These are phyloP conservation scores for Agelas oroides DNA, from an alignment of 37 sponge, comb jelly and placozoan species.

Conservation along the genomic window DNA sequence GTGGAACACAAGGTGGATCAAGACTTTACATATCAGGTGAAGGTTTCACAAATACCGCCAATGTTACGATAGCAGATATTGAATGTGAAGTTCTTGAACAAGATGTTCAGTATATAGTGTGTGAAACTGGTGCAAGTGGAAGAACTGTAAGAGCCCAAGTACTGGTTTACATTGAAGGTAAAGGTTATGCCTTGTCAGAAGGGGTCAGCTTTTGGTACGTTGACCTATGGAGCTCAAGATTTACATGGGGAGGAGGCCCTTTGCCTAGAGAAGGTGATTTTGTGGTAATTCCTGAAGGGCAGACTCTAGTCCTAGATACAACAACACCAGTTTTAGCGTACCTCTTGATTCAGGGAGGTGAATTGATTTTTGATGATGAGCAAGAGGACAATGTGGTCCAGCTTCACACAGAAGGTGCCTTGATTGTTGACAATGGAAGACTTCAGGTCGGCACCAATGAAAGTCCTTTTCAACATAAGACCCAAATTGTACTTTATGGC, in stretches of 20 bases:
- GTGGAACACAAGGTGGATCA: slow-evolving; percentile 93
- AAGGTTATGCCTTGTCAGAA: slow-evolving; percentile 67
- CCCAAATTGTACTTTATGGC: slow-evolving; percentile 91
- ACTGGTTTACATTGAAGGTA: slow-evolving; percentile 70
- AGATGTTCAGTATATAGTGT: slow-evolving; percentile 64
- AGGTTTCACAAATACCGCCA: slow-evolving; percentile 65
- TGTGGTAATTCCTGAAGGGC: slow-evolving; percentile 86
- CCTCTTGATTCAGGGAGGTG: slow-evolving; percentile 89
- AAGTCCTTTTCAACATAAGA: slow-evolving; percentile 76
- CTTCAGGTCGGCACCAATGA: slow-evolving; percentile 93
- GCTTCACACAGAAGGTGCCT: slow-evolving; percentile 79
- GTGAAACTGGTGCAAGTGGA: slow-evolving; percentile 75
- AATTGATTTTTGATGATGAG: slow-evolving; percentile 93
- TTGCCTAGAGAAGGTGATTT: slow-evolving; percentile 89
- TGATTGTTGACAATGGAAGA: slow-evolving; percentile 80
- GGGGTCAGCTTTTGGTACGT: slow-evolving; percentile 62
- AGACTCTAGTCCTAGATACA: slow-evolving; percentile 89
- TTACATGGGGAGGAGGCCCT: slow-evolving; percentile 92
- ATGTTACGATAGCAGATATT: slow-evolving; percentile 77
- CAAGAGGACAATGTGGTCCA: slow-evolving; percentile 66
- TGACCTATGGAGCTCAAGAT: slow-evolving; percentile 82
- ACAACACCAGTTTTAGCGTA: slow-evolving; percentile 71
- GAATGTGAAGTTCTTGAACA: slow-evolving; percentile 55
- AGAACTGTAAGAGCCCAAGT: slow-evolving; percentile 67
- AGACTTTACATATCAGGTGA: slow-evolving; percentile 63